Evolutionary conservation across 1,140 invertebrate genomes (phyloP).

Genomic region (Zophobas morio): DNA sequence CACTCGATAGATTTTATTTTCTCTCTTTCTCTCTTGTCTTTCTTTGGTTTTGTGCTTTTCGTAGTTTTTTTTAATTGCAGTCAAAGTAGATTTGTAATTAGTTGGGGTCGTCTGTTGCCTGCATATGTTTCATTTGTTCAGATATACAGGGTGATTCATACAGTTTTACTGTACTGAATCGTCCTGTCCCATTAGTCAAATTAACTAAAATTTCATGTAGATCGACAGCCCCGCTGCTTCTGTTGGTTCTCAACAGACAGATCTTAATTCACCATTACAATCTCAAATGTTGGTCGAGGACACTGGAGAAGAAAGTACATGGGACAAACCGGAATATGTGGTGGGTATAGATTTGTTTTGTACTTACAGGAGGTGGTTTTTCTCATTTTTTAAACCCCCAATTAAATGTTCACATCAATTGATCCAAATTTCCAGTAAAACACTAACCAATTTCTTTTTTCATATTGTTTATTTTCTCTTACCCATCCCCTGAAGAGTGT

Average conservation of each 20-base stretch:
- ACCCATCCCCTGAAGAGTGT: no score
- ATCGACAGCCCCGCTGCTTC: constrained; percentile 40
- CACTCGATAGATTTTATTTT: neutral
- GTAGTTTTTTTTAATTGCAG: no score
- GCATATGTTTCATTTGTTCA: no score
- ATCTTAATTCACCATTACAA: constrained; percentile 39
- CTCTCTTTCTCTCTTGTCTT: neutral
- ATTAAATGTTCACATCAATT: neutral
- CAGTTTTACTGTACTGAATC: no score
- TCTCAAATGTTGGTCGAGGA: constrained; percentile 32
- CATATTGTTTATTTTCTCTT: no score
- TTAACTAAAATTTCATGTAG: constrained; percentile 21
- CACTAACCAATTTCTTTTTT: no score
- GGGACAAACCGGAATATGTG: constrained; percentile 58
- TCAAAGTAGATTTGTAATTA: no score
- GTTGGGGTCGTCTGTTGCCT: no score
- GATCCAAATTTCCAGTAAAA: neutral
- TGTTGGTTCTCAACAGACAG: constrained; percentile 28
- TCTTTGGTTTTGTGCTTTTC: no score
- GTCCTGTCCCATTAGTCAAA: neutral
- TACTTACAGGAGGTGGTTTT: neutral
- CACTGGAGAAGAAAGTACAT: constrained; percentile 35
- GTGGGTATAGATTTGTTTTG: constrained; percentile 44
- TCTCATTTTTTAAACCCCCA: neutral
- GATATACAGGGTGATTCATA: constrained; percentile 1